Evolutionary conservation across 2,888 invertebrate species (phyloP).

Genomic region (Euclidia mi): DNA sequence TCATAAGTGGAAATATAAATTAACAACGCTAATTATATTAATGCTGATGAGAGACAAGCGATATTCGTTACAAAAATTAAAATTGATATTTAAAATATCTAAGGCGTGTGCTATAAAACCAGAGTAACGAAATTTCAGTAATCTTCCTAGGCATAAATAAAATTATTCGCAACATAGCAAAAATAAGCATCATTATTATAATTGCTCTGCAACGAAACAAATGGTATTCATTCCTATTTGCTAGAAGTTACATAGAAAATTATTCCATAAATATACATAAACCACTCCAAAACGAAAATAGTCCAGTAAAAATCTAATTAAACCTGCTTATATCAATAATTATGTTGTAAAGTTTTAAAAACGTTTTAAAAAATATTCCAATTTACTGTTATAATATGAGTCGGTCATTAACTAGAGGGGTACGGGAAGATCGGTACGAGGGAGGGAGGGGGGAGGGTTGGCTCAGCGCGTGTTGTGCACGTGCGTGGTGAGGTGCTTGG

Average conservation of each 20-base stretch:
- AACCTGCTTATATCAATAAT: constrained; percentile 81
- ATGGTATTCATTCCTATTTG: constrained; percentile 50
- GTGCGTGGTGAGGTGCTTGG: constrained; percentile 97
- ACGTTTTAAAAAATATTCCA: constrained; percentile 88
- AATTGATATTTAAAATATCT: no score
- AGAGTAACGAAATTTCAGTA: constrained; percentile 41
- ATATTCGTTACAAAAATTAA: not conserved
- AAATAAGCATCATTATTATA: constrained; percentile 37
- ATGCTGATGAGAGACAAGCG: constrained; percentile 51
- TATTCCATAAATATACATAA: constrained; percentile 80
- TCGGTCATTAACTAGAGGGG: constrained; percentile 72
- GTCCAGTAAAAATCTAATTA: constrained; percentile 83
- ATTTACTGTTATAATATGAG: constrained; percentile 81
- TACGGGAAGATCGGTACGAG: constrained; percentile 41
- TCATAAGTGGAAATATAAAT: constrained; percentile 10
- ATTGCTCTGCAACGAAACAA: constrained; percentile 64
- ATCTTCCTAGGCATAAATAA: constrained; percentile 55
- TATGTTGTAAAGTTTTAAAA: constrained; percentile 85
- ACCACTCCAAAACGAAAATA: constrained; percentile 84
- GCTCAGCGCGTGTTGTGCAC: constrained; percentile 92
- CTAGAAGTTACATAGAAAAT: constrained; percentile 82
- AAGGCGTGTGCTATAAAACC: constrained; percentile 4
- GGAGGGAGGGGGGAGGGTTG: constrained; percentile 77
- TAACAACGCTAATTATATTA: constrained; percentile 24
- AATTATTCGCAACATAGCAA: constrained; percentile 44